Percentiles rank a stretch among this genome's conserved stretches.
Evolutionary conservation across 2,797 vertebrate genomes (phyloP).

Genomic region (Falco naumanni): DNA sequence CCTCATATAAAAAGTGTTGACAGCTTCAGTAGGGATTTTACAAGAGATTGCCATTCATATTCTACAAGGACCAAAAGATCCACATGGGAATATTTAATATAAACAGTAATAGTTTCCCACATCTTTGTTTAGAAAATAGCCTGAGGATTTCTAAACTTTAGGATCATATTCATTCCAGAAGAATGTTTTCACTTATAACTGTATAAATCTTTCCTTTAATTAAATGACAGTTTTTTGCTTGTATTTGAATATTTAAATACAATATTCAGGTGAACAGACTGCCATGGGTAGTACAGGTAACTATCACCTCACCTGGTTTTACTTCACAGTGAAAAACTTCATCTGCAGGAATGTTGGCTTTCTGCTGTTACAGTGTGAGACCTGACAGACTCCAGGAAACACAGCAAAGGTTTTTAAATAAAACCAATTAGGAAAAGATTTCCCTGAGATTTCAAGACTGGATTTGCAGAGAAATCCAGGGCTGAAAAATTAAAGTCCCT

Average conservation of each 20-base stretch:
- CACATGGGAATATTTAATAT: constrained; percentile 82
- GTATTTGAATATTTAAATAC: constrained; percentile 45
- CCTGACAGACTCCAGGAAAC: neutral
- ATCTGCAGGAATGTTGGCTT: neutral
- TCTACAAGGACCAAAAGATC: constrained; percentile 69
- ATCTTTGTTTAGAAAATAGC: constrained; percentile 86
- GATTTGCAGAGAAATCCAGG: neutral
- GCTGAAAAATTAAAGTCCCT: neutral
- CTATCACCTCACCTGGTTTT: neutral
- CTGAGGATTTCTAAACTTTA: constrained; percentile 84
- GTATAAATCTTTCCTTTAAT: constrained; percentile 77
- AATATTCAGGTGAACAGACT: constrained; percentile 41
- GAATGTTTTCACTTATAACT: constrained; percentile 77
- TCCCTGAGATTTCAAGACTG: neutral
- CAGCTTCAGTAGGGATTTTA: constrained; percentile 59
- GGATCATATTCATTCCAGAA: constrained; percentile 81
- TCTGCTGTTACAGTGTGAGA: neutral
- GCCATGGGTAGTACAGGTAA: neutral
- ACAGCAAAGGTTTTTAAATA: neutral
- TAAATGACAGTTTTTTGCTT: constrained; percentile 48
- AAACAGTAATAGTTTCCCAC: constrained; percentile 88
- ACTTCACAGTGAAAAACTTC: neutral
- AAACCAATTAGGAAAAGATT: neutral
- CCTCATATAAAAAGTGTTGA: constrained; percentile 61
- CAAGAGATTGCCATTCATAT: constrained; percentile 74